Evolutionary conservation across 2,113 vertebrate species (phyloP), one percentile per base, ranked within the genome.

Genomic region (Ammodytes marinus): DNA sequence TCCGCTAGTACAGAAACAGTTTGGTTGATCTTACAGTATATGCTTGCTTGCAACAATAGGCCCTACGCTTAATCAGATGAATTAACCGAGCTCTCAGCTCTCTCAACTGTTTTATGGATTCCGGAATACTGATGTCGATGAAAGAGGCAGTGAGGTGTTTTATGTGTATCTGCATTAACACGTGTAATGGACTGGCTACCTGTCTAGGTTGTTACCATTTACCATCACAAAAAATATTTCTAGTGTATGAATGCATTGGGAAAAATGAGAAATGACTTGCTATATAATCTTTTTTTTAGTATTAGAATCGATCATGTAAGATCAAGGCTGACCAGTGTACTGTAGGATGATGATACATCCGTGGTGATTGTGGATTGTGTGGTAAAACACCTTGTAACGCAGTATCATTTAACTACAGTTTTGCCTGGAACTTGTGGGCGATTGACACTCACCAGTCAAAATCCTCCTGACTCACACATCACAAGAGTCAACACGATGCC

Each of bases 401-500:
- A 72, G 64, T 77, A 87, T 87, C 64, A 66, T 86, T 82, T 77
- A 59, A 71, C 74, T 52, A 15, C 68, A 80, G 71, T 8, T 39
- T 76, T 83, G 59, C 79, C 80, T 66, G 71, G 65, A 85, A 65
- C 74, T 55, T 6, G 89, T 86, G 80, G 84, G 90, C 37, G 86
- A 69, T 19, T 40, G 58, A 91, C 83, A 87, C 82, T 88, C 74
- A 58, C 47, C 79, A 82, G 75, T 80, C 85, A 84, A 89, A 88
- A 67, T 88, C 85, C 52, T 78, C 78, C 80, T 88, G 89, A 90
- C 82, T 88, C 86, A 86, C 79, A 64, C 87, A 82, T 82, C 61
- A 74, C 84, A 81, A 86, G 87, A 67, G 65, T 74, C 87, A 77
- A 63, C 66, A 83, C 77, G 43, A 19, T 60, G 50, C 74, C 73